Percentiles rank a stretch among this genome's conserved stretches.
phyloP scores from a whole-genome alignment of 2,113 vertebrate genomes.

The Acrocephalus arundinaceus region DNA sequence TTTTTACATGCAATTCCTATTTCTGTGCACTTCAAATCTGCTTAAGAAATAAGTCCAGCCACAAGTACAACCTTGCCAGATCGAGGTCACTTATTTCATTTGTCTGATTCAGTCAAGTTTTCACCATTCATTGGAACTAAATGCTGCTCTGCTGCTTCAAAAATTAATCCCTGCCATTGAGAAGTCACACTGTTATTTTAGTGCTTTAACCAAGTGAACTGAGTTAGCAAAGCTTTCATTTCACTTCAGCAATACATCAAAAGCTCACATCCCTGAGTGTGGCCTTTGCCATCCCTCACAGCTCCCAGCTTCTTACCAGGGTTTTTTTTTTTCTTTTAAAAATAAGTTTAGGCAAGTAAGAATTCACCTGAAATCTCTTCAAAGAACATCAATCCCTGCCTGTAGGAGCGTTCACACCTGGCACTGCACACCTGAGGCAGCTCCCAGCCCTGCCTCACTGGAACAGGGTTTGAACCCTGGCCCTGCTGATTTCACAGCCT shows the following conservation, averaged over 20 bases:
- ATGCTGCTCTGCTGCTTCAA: neutral
- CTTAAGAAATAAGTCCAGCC: neutral
- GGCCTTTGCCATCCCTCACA: neutral
- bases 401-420: fast-evolving
- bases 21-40: neutral
- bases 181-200: neutral
- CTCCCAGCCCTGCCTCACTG: neutral
- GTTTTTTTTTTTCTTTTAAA: neutral
- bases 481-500: neutral
- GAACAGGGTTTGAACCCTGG: neutral
- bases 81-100: conserved; percentile 24
- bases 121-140: neutral
- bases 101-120: conserved; percentile 7
- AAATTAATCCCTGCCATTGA: neutral
- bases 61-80: neutral
- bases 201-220: neutral
- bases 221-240: neutral
- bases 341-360: neutral
- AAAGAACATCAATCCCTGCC: neutral
- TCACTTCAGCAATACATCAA: neutral
- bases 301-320: neutral
- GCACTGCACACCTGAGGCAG: neutral
- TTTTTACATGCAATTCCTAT: neutral
- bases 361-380: neutral
- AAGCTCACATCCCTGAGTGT: neutral